phyloP scores from a whole-genome alignment of 2,113 vertebrate species.

The Apistogramma diplotaenia region DNA sequence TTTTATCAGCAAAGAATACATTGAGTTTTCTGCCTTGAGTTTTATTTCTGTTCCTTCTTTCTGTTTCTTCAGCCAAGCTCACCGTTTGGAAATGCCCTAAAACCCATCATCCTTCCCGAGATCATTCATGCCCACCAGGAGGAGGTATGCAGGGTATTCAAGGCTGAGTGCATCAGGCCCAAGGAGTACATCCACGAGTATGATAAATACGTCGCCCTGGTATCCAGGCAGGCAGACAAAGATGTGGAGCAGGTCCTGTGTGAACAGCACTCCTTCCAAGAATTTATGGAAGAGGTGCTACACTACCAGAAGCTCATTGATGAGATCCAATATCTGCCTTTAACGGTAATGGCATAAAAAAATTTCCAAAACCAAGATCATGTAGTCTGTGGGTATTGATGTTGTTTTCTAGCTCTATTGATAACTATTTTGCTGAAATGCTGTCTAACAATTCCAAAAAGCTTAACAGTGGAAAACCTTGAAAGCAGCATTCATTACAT shows the following conservation, averaged over 20 bases:
- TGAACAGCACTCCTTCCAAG: conserved; percentile 79
- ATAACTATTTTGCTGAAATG: background rate
- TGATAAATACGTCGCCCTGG: conserved; percentile 81
- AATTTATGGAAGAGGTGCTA: conserved; percentile 77
- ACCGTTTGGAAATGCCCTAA: conserved; percentile 67
- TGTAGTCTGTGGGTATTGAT: background rate
- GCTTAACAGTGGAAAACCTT: background rate
- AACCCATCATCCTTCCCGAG: conserved; percentile 81
- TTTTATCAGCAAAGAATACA: background rate
- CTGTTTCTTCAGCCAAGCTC: conserved; percentile 61
- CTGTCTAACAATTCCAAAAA: background rate
- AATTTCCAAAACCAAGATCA: background rate
- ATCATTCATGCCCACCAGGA: conserved; percentile 76
- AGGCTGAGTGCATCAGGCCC: conserved; percentile 75
- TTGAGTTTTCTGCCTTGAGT: background rate
- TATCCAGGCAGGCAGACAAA: conserved; percentile 80
- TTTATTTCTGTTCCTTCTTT: background rate
- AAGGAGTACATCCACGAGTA: conserved; percentile 77
- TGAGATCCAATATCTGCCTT: conserved; percentile 80
- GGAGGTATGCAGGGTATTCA: conserved; percentile 75
- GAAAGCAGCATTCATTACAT: background rate
- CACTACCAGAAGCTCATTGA: conserved; percentile 81
- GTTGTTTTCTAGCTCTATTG: background rate
- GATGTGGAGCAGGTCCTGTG: conserved; percentile 80
- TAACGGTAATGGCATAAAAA: conserved; percentile 73